These are phyloP conservation scores for Catostomus latipinnis DNA, from an alignment of 2,797 vertebrate species.

Conservation along the genomic window DNA sequence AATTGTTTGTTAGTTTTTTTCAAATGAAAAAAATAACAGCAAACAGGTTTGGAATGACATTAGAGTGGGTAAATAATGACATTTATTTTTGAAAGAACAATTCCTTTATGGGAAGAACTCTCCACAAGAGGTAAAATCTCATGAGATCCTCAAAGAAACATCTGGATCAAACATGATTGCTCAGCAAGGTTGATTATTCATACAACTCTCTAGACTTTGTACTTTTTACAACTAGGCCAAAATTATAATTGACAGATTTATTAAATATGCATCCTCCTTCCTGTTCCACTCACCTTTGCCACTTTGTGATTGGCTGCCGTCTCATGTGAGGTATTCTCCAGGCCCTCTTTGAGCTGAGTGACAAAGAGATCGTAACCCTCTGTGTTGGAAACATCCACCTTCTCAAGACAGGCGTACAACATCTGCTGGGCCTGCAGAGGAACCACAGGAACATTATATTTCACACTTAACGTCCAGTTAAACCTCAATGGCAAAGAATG, in stretches of 20 bases:
- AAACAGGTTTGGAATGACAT: too few species aligned
- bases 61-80: too few species aligned
- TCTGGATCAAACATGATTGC: background rate
- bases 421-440: conserved; percentile 90
- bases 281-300: conserved; percentile 89
- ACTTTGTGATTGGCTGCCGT: conserved; percentile 99
- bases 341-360: conserved; percentile 95
- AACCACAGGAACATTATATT: background rate
- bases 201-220: background rate
- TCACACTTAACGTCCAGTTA: background rate
- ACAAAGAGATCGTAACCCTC: conserved; percentile 98
- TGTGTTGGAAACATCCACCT: conserved; percentile 94
- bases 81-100: too few species aligned
- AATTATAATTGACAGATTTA: background rate
- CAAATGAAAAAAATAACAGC: too few species aligned
- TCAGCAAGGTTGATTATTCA: background rate
- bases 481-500: background rate
- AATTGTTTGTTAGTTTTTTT: too few species aligned
- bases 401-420: conserved; percentile 94
- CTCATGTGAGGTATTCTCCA: conserved; percentile 99
- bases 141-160: background rate
- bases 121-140: too few species aligned
- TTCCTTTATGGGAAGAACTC: too few species aligned
- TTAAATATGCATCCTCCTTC: background rate
- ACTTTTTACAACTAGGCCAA: background rate